These are phyloP conservation scores for Serrognathus titanus DNA, from an alignment of 2,888 invertebrate genomes.

Conservation along the genomic window DNA sequence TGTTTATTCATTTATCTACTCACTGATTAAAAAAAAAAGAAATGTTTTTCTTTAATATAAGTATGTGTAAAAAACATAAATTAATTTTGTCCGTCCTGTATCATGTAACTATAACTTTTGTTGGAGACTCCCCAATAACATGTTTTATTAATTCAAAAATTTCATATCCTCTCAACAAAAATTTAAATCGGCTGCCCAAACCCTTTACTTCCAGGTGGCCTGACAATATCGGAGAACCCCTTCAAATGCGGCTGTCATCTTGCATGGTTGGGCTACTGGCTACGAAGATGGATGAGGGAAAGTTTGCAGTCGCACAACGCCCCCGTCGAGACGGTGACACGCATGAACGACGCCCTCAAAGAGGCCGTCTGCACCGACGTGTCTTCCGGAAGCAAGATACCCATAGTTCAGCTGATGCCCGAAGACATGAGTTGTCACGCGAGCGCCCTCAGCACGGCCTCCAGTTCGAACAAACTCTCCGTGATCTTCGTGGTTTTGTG, in stretches of 20 bases:
- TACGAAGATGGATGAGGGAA: constrained; percentile 84
- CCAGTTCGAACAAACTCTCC: constrained; percentile 35
- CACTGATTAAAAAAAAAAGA: too few species aligned
- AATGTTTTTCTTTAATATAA: too few species aligned
- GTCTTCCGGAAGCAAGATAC: constrained; percentile 59
- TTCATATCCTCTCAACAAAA: too few species aligned
- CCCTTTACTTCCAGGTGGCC: constrained; percentile 61
- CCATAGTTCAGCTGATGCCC: constrained; percentile 70
- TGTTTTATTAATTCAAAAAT: too few species aligned
- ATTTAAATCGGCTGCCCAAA: too few species aligned
- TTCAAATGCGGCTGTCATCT: constrained; percentile 84
- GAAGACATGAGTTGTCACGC: constrained; percentile 83
- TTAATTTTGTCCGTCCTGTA: too few species aligned
- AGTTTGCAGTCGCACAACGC: constrained; percentile 72
- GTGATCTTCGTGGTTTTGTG: constrained; percentile 33
- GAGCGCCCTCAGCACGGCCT: constrained; percentile 67
- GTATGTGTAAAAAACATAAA: too few species aligned
- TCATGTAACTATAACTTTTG: too few species aligned
- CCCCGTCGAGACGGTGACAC: constrained; percentile 45
- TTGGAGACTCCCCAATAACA: too few species aligned
- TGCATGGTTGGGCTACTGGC: constrained; percentile 88
- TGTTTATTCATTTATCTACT: too few species aligned
- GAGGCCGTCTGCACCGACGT: constrained; percentile 70
- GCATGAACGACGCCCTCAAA: constrained; percentile 55
- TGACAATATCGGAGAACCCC: constrained; percentile 80